Evolutionary conservation across 1,140 invertebrate species (phyloP).

Genomic region (Heliconius congener): DNA sequence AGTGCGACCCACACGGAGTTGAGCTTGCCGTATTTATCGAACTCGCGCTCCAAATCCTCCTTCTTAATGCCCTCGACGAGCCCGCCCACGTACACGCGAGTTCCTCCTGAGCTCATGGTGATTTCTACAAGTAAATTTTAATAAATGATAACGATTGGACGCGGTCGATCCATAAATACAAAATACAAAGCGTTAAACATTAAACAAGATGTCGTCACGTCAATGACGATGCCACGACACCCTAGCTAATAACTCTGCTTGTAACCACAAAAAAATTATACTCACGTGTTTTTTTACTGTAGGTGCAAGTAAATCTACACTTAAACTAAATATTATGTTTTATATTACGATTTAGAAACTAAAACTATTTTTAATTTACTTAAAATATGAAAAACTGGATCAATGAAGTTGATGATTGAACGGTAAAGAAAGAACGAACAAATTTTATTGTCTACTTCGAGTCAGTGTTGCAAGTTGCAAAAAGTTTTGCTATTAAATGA

Average conservation of each 20-base stretch:
- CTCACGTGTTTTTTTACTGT: slow-evolving; percentile 60
- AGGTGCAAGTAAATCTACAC: slow-evolving; percentile 33
- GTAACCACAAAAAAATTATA: slow-evolving; percentile 47
- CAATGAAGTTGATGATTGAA: slow-evolving; percentile 69
- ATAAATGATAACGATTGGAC: slow-evolving; percentile 10
- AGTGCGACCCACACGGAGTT: slow-evolving; percentile 94
- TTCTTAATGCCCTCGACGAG: slow-evolving; percentile 92
- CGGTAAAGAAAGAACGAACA: slow-evolving; percentile 55
- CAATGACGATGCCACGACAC: slow-evolving; percentile 71
- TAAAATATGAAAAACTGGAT: slow-evolving; percentile 60
- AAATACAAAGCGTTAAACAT: slow-evolving; percentile 43
- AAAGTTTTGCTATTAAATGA: slow-evolving; percentile 17
- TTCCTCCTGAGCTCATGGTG: slow-evolving; percentile 82
- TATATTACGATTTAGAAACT: slow-evolving; percentile 34
- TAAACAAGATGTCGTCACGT: slow-evolving; percentile 77
- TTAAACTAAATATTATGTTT: slow-evolving; percentile 42
- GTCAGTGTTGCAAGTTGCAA: slow-evolving; percentile 43
- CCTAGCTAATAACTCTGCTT: slow-evolving; percentile 43
- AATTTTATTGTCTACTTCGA: slow-evolving; percentile 32
- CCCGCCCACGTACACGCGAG: slow-evolving; percentile 92
- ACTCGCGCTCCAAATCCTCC: slow-evolving; percentile 92
- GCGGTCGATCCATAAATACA: slow-evolving; percentile 63
- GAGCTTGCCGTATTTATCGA: slow-evolving; percentile 94
- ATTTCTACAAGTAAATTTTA: slow-evolving; percentile 56
- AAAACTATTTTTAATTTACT: slow-evolving; percentile 47